Percentiles rank a stretch among this genome's conserved stretches.
phyloP scores from a whole-genome alignment of 2,113 vertebrate genomes.

The Fulmarus glacialis region DNA sequence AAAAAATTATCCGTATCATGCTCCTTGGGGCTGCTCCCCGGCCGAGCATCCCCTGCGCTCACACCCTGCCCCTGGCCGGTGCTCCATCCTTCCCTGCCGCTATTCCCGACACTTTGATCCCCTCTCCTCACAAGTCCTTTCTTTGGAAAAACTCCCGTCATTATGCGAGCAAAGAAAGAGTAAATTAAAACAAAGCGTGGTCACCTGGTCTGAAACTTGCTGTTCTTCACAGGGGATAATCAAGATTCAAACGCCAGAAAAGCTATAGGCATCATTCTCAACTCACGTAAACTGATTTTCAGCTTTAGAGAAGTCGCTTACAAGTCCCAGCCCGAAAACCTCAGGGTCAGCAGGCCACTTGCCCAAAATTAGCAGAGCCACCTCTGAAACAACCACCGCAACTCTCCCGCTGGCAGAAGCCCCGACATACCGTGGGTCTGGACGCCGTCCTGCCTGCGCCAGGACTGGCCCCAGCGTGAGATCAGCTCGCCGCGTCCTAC shows the following conservation, averaged over 20 bases:
- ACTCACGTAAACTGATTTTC: neutral
- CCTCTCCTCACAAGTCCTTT: neutral
- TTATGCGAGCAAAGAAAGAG: neutral
- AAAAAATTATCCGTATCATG: neutral
- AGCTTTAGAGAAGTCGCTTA: neutral
- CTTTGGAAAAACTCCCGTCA: neutral
- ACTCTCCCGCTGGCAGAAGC: neutral
- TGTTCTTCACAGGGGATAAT: fast-evolving
- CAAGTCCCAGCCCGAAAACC: fast-evolving
- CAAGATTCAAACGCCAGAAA: neutral
- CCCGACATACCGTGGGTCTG: fast-evolving
- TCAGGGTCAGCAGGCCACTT: neutral
- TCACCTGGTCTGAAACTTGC: neutral
- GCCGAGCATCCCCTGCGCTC: neutral
- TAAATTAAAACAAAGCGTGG: neutral
- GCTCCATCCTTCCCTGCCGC: neutral
- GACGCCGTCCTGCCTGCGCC: fast-evolving
- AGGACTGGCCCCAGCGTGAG: fast-evolving
- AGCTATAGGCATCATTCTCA: fast-evolving
- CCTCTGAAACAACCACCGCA: neutral
- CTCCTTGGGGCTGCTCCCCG: fast-evolving
- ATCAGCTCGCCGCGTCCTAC: fast-evolving
- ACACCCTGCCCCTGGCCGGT: fast-evolving
- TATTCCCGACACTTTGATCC: neutral
- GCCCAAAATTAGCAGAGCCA: neutral